Evolutionary conservation across 2,888 invertebrate genomes (phyloP).

Genomic region (Subacronicta megacephala): DNA sequence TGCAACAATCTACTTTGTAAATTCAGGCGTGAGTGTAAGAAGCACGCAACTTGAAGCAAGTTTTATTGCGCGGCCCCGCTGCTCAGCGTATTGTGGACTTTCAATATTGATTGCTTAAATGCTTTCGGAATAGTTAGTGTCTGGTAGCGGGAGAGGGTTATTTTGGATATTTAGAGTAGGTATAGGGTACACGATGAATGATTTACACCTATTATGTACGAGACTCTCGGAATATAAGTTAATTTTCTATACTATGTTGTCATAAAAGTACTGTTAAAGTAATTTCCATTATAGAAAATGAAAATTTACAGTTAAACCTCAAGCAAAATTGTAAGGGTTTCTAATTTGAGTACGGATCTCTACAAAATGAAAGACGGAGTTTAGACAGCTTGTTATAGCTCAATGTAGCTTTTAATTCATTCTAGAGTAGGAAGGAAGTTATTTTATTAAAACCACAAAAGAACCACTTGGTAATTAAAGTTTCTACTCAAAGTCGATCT

Average conservation of each 20-base stretch:
- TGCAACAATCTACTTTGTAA: not conserved
- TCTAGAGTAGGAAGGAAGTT: constrained; percentile 10
- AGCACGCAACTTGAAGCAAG: constrained; percentile 50
- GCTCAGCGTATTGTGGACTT: constrained; percentile 40
- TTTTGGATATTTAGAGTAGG: too few relatives aligned
- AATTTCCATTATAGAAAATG: too few relatives aligned
- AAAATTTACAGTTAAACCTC: too few relatives aligned
- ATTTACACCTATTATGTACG: too few relatives aligned
- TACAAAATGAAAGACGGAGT: not conserved
- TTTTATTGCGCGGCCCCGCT: constrained; percentile 37
- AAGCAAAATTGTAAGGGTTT: too few relatives aligned
- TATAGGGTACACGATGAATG: too few relatives aligned
- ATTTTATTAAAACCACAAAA: constrained; percentile 17
- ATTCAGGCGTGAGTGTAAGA: constrained; percentile 16
- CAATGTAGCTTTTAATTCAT: constrained; percentile 1
- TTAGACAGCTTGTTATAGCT: not conserved
- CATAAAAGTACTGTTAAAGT: too few relatives aligned
- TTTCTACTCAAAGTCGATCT: constrained; percentile 45
- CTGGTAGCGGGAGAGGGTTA: not conserved
- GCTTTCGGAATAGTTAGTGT: constrained; percentile 44
- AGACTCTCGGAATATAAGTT: too few relatives aligned
- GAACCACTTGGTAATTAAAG: constrained; percentile 49
- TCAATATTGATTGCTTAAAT: constrained; percentile 50
- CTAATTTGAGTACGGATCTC: not conserved
- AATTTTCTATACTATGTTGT: too few relatives aligned